A percentile compares a stretch with the other conserved stretches of the same genome.
phyloP scores from a whole-genome alignment of 2,888 invertebrate species.

The Linnaemya vulpina region DNA sequence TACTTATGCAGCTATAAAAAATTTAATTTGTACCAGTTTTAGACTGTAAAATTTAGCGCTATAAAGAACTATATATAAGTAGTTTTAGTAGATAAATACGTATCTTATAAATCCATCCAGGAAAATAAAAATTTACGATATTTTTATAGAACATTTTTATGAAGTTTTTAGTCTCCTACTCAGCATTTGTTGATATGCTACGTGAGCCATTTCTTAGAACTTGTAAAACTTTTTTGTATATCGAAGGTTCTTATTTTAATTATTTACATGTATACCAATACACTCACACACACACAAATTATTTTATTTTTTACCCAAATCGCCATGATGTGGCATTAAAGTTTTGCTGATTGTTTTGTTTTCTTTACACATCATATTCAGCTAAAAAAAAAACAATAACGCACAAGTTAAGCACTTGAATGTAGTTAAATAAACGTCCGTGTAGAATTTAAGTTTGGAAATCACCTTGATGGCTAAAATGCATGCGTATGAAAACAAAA shows the following conservation, averaged over 20 bases:
- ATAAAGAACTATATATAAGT: no score
- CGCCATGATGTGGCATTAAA: constrained; percentile 20
- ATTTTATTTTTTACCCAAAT: neutral
- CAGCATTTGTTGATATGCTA: no score
- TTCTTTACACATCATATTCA: neutral
- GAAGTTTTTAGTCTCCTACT: no score
- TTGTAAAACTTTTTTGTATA: neutral
- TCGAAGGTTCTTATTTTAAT: constrained; percentile 4
- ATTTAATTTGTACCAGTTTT: no score
- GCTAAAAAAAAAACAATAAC: neutral
- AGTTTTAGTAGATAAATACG: no score
- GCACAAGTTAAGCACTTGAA: neutral
- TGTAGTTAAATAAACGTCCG: constrained; percentile 41
- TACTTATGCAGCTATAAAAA: no score
- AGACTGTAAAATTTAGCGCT: no score
- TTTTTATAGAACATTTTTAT: no score
- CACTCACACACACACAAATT: no score
- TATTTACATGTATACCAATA: neutral
- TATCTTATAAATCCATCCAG: no score
- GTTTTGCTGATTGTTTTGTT: constrained; percentile 24
- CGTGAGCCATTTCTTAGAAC: neutral
- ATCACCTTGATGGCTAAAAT: constrained; percentile 43
- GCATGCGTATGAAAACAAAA: neutral
- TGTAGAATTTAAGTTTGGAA: constrained; percentile 50
- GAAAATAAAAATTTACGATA: no score